Conservation (phyloP, 2,888 invertebrate species). For the Drosophila trichaetosa region DNA sequence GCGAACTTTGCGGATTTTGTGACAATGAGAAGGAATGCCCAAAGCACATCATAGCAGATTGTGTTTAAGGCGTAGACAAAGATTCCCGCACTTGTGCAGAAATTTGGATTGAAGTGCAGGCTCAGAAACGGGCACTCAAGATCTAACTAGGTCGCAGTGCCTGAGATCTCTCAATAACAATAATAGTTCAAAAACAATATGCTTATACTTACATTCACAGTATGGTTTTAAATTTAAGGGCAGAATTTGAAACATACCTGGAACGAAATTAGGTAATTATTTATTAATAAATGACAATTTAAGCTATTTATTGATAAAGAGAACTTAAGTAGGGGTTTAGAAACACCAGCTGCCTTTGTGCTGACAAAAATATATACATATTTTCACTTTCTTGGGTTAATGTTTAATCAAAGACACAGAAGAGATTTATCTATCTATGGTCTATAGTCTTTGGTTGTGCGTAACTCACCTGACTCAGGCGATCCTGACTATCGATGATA, state of each 20-base stretch:
- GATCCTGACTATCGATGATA: constrained; percentile 92
- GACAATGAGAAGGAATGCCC: not conserved
- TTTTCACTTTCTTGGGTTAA: too few relatives aligned
- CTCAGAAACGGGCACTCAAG: not conserved
- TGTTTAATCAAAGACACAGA: not conserved
- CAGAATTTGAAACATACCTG: constrained; percentile 52
- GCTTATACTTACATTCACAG: constrained; percentile 42
- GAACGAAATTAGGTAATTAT: constrained; percentile 12
- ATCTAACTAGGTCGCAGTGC: not conserved
- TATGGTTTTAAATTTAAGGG: too few relatives aligned
- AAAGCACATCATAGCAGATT: not conserved
- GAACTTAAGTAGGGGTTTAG: not conserved
- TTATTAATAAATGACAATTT: not conserved
- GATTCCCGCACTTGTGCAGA: not conserved
- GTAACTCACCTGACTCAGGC: constrained; percentile 90
- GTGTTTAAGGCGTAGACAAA: not conserved
- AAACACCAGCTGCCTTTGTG: constrained; percentile 45
- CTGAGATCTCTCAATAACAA: not conserved
- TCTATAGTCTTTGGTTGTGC: not conserved
- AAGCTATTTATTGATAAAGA: too few relatives aligned
- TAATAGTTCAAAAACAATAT: not conserved
- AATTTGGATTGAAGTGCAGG: not conserved
- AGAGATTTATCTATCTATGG: not conserved
- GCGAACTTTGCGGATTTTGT: not conserved
- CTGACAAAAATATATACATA: too few relatives aligned